These are phyloP conservation scores for Choristoneura fumiferana DNA, from an alignment of 1,140 invertebrate genomes.

Conservation along the genomic window DNA sequence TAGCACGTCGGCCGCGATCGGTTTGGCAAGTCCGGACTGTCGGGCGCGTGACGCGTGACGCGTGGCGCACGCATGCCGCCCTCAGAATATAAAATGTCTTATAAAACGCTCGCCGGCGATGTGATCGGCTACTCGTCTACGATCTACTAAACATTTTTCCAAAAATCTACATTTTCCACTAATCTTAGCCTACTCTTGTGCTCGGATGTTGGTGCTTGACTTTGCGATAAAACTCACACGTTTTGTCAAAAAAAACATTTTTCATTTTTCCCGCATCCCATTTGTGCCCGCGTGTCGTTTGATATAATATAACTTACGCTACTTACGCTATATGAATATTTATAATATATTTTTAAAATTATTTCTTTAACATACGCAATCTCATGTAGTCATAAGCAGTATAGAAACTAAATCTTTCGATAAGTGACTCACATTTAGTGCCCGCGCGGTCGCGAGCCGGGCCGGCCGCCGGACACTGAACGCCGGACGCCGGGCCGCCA, in stretches of 20 bases:
- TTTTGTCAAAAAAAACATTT: no score
- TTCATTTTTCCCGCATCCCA: slow-evolving; percentile 46
- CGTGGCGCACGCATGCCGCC: slow-evolving; percentile 18
- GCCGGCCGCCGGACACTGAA: no score
- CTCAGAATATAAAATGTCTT: slow-evolving; percentile 60
- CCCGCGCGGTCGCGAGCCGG: no score
- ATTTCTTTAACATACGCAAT: slow-evolving; percentile 54
- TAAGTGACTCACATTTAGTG: slow-evolving; percentile 65
- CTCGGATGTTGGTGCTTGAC: slow-evolving; percentile 51
- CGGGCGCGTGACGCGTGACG: background rate
- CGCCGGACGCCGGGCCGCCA: no score
- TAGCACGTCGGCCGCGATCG: slow-evolving; percentile 14
- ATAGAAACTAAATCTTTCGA: slow-evolving; percentile 55
- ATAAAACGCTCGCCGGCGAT: slow-evolving; percentile 51
- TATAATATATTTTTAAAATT: slow-evolving; percentile 61
- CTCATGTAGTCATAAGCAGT: slow-evolving; percentile 59
- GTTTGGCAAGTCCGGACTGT: slow-evolving; percentile 14
- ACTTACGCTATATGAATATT: slow-evolving; percentile 25
- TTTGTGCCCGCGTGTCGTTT: slow-evolving; percentile 58
- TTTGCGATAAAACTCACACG: slow-evolving; percentile 25
- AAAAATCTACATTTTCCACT: slow-evolving; percentile 71
- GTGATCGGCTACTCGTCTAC: slow-evolving; percentile 50
- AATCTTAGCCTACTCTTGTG: slow-evolving; percentile 62
- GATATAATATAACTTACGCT: slow-evolving; percentile 44
- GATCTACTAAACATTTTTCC: slow-evolving; percentile 71